These are phyloP conservation scores for Polia nebulosa DNA, from an alignment of 2,888 invertebrate species.

Conservation along the genomic window DNA sequence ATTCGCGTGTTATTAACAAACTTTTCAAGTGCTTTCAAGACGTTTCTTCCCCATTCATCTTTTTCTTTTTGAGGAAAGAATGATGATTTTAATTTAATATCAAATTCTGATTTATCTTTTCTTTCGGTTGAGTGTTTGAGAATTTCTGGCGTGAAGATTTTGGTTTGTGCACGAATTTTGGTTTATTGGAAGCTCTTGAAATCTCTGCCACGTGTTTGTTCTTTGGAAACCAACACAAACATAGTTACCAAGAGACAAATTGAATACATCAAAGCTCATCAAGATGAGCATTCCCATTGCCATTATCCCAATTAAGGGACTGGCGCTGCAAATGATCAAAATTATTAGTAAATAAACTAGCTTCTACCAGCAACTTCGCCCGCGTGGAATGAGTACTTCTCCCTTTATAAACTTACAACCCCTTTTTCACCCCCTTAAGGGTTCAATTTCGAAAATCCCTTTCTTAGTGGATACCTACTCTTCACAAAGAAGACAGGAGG, in stretches of 20 bases:
- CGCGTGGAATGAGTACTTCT: too few species aligned
- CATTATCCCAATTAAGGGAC: not conserved
- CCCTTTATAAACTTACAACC: too few species aligned
- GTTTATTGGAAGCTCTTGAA: not conserved
- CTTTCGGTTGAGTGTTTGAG: not conserved
- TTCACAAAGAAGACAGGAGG: too few species aligned
- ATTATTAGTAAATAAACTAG: not conserved
- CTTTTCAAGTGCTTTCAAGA: conserved; percentile 34
- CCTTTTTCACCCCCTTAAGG: too few species aligned
- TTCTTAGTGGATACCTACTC: too few species aligned
- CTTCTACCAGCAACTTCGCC: too few species aligned
- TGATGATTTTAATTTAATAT: conserved; percentile 34
- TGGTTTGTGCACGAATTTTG: not conserved
- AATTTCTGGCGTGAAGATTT: not conserved
- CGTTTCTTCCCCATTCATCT: conserved; percentile 16
- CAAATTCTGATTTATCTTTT: conserved; percentile 28
- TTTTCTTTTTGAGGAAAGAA: conserved; percentile 19
- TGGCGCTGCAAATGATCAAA: not conserved
- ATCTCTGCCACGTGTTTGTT: not conserved
- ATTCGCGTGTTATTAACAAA: conserved; percentile 47
- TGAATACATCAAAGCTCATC: not conserved
- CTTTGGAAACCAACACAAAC: not conserved
- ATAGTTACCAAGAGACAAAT: not conserved
- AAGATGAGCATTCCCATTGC: not conserved
- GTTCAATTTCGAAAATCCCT: too few species aligned